Evolutionary conservation across 2,888 invertebrate genomes (phyloP).

Genomic region (Atethmia centrago): DNA sequence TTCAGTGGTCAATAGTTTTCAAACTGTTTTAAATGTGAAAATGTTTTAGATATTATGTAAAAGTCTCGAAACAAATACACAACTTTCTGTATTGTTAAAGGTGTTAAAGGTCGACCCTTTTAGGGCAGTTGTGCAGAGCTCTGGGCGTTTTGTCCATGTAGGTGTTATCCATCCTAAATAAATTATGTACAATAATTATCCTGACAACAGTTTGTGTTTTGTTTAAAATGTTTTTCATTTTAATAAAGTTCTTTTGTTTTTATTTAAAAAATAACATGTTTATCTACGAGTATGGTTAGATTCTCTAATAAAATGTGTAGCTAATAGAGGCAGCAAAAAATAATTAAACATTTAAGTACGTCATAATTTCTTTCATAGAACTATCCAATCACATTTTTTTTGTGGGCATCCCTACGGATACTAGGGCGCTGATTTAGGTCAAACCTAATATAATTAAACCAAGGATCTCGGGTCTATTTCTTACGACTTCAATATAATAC

Average conservation of each 20-base stretch:
- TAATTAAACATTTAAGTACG: neutral
- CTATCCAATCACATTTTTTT: neutral
- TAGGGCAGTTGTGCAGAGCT: conserved; percentile 22
- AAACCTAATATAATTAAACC: neutral
- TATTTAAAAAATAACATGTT: neutral
- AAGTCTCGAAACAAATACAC: conserved; percentile 12
- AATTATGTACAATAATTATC: neutral
- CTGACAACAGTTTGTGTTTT: neutral
- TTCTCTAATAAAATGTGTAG: neutral
- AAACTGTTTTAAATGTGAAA: conserved; percentile 24
- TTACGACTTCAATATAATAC: neutral
- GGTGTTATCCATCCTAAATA: conserved; percentile 6
- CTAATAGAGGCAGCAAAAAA: neutral
- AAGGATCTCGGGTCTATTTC: too few species aligned
- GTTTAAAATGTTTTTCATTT: neutral
- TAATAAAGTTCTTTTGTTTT: neutral
- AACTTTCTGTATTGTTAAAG: conserved; percentile 29
- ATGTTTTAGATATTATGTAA: neutral
- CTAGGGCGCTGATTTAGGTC: too few species aligned
- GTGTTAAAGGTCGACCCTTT: conserved; percentile 40
- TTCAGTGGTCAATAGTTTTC: neutral
- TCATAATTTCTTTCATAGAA: neutral
- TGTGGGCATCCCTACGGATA: too few species aligned
- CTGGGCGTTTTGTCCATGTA: conserved; percentile 9
- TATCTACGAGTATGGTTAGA: neutral